Evolutionary conservation across 2,888 invertebrate species (phyloP).

Genomic region (Scaptomyza polygonia): DNA sequence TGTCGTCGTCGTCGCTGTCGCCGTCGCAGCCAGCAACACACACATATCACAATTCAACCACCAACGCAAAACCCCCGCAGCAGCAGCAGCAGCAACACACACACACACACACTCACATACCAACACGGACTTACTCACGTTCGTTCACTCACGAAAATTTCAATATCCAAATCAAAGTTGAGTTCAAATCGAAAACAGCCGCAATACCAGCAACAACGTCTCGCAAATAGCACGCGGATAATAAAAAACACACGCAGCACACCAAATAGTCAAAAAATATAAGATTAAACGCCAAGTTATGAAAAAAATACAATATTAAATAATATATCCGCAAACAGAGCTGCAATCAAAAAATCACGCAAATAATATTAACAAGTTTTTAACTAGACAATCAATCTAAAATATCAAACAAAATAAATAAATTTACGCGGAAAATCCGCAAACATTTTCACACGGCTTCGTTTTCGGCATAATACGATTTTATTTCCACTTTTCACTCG

Average conservation of each 20-base stretch:
- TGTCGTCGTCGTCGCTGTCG: conserved; percentile 37
- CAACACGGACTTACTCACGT: conserved; percentile 41
- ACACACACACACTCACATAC: conserved; percentile 22
- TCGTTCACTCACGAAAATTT: conserved; percentile 77
- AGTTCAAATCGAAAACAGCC: conserved; percentile 83
- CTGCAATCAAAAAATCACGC: conserved; percentile 19
- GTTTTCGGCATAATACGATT: conserved; percentile 33
- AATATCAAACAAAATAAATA: conserved; percentile 1
- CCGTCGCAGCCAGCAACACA: conserved; percentile 55
- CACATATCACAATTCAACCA: conserved; percentile 68
- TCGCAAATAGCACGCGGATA: conserved; percentile 77
- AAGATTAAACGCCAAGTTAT: conserved; percentile 32
- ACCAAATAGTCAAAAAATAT: conserved; percentile 56
- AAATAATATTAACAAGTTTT: conserved; percentile 3
- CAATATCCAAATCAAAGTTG: conserved; percentile 82
- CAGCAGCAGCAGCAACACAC: conserved; percentile 34
- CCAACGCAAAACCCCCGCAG: conserved; percentile 58
- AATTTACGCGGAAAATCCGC: conserved; percentile 23
- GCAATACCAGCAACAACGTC: conserved; percentile 83
- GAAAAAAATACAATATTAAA: conserved; percentile 12
- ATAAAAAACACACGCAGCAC: conserved; percentile 64
- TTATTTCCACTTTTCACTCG: conserved; percentile 39
- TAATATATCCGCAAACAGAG: conserved; percentile 15
- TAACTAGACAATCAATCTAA: conserved; percentile 6
- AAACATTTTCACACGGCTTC: conserved; percentile 37